Evolutionary conservation across 2,888 invertebrate species (phyloP), one percentile per base, ranked within the genome.

Genomic region (Bugulina stolonifera): DNA sequence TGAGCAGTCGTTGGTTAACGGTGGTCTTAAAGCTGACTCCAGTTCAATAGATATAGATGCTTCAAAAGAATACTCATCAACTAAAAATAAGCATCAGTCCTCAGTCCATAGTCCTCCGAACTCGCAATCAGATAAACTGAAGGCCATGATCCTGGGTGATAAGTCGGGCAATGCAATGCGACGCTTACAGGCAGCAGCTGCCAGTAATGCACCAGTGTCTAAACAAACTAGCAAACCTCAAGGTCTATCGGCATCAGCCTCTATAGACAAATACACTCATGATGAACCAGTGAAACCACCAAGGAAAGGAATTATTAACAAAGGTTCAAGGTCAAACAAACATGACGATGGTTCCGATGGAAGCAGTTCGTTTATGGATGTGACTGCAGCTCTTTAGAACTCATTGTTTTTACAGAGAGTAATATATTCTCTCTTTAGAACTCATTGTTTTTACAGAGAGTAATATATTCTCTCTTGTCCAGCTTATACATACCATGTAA

Each of bases 211-310:
- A 23, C n/a, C 29, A 34, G 64, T 32, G 32, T 29, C 25, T 10
- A 23, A 5, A 3, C 23, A 23, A 55, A 55, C 5, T 23, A 25
- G 55, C 23, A 25, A 25, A 23, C 55, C 3, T 18, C 3, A 3
- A 23, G 5, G 3, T 18, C 55, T 25, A 5, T 23, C 25, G 10
- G 22, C 55, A 18, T n/a, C n/a, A n/a, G n/a, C n/a, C n/a, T n/a
- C n/a, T n/a, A n/a, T n/a, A n/a, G 43, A 43, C 10, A 10, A 43
- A 5, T 5, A 29, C 29, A 27, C 64, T 14, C 10, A 5, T 64
- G 64, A 64, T 14, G 64, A 64, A 34, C 64, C 64, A 32, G 64
- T 32, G 64, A 64, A 64, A n/a, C 64, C 64, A 29, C 64, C 64
- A 14, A 2, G 64, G 27, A 27, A 32, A 64, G 64, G 64, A 22